These are phyloP conservation scores for Empidonax traillii DNA, from an alignment of 2,113 vertebrate genomes.

Conservation along the genomic window DNA sequence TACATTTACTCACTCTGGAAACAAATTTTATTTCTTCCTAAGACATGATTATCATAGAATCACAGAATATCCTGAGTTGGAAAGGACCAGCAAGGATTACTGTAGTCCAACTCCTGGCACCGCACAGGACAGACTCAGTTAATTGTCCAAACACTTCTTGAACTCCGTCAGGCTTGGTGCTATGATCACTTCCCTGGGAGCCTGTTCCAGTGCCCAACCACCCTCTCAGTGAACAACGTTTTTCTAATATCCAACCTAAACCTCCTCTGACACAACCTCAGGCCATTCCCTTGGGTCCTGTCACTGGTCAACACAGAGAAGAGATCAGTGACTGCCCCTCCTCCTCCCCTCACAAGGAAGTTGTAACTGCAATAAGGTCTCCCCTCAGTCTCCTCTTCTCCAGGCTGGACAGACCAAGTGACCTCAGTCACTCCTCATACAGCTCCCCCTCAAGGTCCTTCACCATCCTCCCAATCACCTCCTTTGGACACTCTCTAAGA, in stretches of 20 bases:
- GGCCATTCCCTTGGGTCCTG: neutral
- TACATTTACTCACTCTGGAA: neutral
- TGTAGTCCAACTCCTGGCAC: neutral
- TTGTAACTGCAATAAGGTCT: neutral
- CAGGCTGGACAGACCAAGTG: neutral
- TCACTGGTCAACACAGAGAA: neutral
- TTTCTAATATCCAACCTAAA: neutral
- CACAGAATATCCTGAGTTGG: neutral
- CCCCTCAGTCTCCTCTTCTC: neutral
- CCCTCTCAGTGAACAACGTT: neutral
- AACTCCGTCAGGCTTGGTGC: neutral
- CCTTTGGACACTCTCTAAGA: neutral
- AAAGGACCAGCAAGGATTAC: neutral
- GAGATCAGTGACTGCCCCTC: neutral
- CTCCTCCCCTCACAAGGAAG: neutral
- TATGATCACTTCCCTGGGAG: neutral
- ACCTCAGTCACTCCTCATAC: fast-evolving
- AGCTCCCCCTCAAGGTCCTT: neutral
- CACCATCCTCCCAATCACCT: neutral
- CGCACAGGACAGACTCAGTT: neutral
- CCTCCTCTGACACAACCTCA: neutral
- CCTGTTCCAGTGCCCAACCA: neutral
- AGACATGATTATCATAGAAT: neutral
- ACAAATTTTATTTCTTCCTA: neutral
- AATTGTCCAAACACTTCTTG: neutral